Evolutionary conservation across 1,140 invertebrate genomes (phyloP).

Genomic region (Drosophila repleta): DNA sequence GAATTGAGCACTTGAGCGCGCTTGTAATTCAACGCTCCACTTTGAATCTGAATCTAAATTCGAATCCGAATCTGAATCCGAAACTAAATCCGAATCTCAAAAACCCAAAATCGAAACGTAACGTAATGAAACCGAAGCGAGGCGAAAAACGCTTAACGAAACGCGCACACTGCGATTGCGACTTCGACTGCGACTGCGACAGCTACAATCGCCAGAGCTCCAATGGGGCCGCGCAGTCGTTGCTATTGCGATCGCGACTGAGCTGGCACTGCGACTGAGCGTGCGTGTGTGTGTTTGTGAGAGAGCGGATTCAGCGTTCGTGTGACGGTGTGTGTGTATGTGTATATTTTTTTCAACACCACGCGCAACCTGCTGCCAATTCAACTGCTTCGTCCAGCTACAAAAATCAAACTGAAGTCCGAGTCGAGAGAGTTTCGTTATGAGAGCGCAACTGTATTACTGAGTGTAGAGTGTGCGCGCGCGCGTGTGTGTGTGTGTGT

Average conservation of each 20-base stretch:
- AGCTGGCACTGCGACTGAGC: conserved; percentile 39
- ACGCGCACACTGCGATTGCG: conserved; percentile 48
- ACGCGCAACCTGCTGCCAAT: conserved; percentile 49
- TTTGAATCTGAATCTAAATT: conserved; percentile 37
- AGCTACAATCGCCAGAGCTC: conserved; percentile 56
- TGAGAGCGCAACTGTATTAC: conserved; percentile 38
- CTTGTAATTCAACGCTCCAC: conserved; percentile 55
- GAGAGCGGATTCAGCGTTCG: conserved; percentile 23
- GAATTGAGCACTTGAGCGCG: conserved; percentile 27
- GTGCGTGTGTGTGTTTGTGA: conserved; percentile 40
- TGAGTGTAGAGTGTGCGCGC: neutral
- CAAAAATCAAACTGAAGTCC: conserved; percentile 71
- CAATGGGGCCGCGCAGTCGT: conserved; percentile 51
- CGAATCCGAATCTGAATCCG: conserved; percentile 43
- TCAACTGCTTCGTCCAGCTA: conserved; percentile 71
- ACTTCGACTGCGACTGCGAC: conserved; percentile 40
- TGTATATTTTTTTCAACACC: conserved; percentile 30
- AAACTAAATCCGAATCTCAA: conserved; percentile 27
- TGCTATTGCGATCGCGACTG: conserved; percentile 46
- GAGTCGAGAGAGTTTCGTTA: conserved; percentile 43
- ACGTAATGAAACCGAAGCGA: conserved; percentile 42
- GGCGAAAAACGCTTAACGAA: conserved; percentile 45
- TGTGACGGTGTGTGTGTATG: conserved; percentile 15
- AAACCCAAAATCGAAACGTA: conserved; percentile 38
- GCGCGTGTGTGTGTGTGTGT: conserved; percentile 24